Evolutionary conservation across 2,797 vertebrate species (phyloP).

Genomic region (Amazonetta brasiliensis): DNA sequence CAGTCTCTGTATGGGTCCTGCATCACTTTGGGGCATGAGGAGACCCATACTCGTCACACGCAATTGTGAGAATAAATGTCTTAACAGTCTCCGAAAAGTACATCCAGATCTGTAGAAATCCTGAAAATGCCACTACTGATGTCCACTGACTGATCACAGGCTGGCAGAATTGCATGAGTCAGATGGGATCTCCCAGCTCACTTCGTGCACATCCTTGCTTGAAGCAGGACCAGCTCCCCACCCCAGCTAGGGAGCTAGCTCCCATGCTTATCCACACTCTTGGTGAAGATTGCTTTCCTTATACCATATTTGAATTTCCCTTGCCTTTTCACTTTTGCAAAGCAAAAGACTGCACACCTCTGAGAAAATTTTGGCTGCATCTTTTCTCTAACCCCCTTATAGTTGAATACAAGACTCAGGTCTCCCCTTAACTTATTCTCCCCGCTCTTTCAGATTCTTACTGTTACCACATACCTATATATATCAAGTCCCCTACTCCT

Average conservation of each 20-base stretch:
- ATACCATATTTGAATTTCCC: not conserved
- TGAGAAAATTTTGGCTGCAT: not conserved
- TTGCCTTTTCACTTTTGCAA: not conserved
- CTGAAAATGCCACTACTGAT: not conserved
- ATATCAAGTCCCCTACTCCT: not conserved
- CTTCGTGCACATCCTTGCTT: accelerated
- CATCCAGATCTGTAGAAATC: not conserved
- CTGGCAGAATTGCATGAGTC: not conserved
- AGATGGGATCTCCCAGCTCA: not conserved
- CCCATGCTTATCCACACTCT: not conserved
- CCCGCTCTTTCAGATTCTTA: not conserved
- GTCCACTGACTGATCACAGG: not conserved
- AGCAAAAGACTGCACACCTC: not conserved
- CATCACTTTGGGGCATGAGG: not conserved
- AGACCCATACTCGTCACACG: not conserved
- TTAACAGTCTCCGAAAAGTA: not conserved
- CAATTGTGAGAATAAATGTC: not conserved
- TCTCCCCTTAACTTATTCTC: no score
- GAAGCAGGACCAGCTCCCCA: not conserved
- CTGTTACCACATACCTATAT: not conserved
- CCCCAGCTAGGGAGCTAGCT: not conserved
- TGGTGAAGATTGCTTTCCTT: not conserved
- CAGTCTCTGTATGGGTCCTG: not conserved
- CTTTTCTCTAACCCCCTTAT: not conserved
- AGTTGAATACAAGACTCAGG: not conserved